Evolutionary conservation across 2,113 vertebrate species (phyloP).

Genomic region (Triplophysa tibetana): DNA sequence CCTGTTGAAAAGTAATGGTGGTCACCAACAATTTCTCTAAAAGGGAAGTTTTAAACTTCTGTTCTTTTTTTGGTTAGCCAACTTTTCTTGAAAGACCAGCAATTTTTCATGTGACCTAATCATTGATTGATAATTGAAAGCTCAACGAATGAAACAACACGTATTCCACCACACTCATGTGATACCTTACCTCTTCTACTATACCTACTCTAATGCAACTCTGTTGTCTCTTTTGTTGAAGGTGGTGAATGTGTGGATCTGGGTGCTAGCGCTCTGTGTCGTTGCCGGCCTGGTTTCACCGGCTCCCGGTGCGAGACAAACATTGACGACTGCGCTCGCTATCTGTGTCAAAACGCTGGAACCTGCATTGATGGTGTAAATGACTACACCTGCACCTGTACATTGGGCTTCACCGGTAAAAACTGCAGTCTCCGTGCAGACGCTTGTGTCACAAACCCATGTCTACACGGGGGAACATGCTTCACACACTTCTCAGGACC

Average conservation of each 20-base stretch:
- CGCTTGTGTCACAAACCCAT: constrained; percentile 79
- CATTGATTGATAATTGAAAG: too few relatives aligned
- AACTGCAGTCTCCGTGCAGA: constrained; percentile 82
- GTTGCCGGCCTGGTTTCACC: constrained; percentile 84
- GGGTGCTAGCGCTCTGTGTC: constrained; percentile 89
- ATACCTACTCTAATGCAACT: constrained; percentile 10
- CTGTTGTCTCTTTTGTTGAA: constrained; percentile 81
- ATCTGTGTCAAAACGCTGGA: constrained; percentile 89
- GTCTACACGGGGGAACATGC: constrained; percentile 84
- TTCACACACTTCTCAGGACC: constrained; percentile 88
- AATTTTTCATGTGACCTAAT: too few relatives aligned
- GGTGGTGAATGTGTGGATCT: constrained; percentile 94
- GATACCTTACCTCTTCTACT: not conserved
- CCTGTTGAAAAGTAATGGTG: too few relatives aligned
- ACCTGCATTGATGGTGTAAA: constrained; percentile 87
- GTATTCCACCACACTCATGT: not conserved
- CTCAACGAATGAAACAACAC: too few relatives aligned
- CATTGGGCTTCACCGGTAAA: constrained; percentile 82
- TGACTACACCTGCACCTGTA: constrained; percentile 84
- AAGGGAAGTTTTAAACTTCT: too few relatives aligned
- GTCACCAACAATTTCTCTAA: too few relatives aligned
- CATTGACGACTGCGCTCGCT: constrained; percentile 86
- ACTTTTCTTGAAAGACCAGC: too few relatives aligned
- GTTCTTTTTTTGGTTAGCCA: too few relatives aligned
- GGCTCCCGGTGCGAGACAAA: constrained; percentile 89